Conservation (phyloP, 2,113 vertebrate species). For the Passer montanus region DNA sequence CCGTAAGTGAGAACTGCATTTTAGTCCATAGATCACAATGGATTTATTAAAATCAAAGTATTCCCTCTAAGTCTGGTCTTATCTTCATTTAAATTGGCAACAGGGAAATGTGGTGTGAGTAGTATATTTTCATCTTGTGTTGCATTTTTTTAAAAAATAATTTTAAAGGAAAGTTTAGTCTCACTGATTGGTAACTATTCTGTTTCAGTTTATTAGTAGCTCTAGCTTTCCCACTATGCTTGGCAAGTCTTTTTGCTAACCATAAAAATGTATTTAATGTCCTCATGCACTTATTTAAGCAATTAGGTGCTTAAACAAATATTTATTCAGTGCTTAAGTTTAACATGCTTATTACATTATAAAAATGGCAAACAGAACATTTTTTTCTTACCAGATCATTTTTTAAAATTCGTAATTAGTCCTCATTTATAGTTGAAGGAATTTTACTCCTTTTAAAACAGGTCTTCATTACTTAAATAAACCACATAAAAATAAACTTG, state of each 20-base stretch:
- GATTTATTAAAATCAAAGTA: conserved; percentile 11
- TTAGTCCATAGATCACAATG: neutral
- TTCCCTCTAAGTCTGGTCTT: neutral
- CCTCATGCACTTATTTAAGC: conserved; percentile 38
- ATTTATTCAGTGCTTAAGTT: conserved; percentile 49
- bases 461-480: neutral
- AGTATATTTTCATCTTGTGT: neutral
- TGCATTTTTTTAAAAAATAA: neutral
- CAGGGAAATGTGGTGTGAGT: neutral
- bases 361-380: conserved; percentile 42
- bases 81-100: neutral
- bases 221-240: neutral
- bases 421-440: conserved; percentile 5
- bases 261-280: conserved; percentile 31
- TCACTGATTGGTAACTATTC: neutral
- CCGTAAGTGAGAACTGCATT: neutral
- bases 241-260: conserved; percentile 27
- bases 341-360: conserved; percentile 46
- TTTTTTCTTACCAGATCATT: neutral
- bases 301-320: conserved; percentile 60
- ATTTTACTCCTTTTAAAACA: neutral
- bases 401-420: conserved; percentile 49
- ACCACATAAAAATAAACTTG: conserved; percentile 47
- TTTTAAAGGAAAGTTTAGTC: neutral
- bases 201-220: neutral